phyloP scores from a whole-genome alignment of 1,140 invertebrate species.

The Heliconius hermathena region DNA sequence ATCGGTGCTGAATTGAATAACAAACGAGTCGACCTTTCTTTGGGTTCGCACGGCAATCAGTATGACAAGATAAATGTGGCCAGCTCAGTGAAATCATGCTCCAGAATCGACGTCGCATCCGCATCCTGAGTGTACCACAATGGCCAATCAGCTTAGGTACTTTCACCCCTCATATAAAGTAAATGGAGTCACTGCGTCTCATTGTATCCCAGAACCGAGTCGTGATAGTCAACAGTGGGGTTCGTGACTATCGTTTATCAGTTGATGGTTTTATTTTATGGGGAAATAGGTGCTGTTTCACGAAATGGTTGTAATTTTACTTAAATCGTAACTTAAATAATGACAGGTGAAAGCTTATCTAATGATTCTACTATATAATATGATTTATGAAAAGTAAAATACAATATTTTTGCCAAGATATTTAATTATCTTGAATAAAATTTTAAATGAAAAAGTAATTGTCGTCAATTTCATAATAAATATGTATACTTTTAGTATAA shows the following conservation, averaged over 20 bases:
- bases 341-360: slow-evolving; percentile 66
- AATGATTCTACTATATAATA: slow-evolving; percentile 46
- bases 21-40: slow-evolving; percentile 51
- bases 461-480: too few species aligned
- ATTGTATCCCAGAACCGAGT: slow-evolving; percentile 68
- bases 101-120: slow-evolving; percentile 58
- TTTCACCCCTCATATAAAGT: slow-evolving; percentile 69
- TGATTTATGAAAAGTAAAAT: slow-evolving; percentile 38
- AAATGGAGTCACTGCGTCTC: slow-evolving; percentile 69
- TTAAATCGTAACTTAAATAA: slow-evolving; percentile 54
- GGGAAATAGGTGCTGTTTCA: slow-evolving; percentile 55
- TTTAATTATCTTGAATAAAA: too few species aligned
- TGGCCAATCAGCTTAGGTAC: slow-evolving; percentile 69
- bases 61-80: slow-evolving; percentile 63
- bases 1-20: slow-evolving; percentile 64
- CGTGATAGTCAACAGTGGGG: slow-evolving; percentile 72
- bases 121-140: slow-evolving; percentile 64
- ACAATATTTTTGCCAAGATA: too few species aligned
- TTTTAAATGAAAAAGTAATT: too few species aligned
- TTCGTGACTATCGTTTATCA: slow-evolving; percentile 74
- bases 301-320: slow-evolving; percentile 62
- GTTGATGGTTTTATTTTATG: slow-evolving; percentile 67
- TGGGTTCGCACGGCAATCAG: slow-evolving; percentile 58
- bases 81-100: slow-evolving; percentile 68
- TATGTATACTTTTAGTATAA: too few species aligned